Conservation (phyloP, 2,888 invertebrate genomes). For the Lepidocyrtinus sp. region DNA sequence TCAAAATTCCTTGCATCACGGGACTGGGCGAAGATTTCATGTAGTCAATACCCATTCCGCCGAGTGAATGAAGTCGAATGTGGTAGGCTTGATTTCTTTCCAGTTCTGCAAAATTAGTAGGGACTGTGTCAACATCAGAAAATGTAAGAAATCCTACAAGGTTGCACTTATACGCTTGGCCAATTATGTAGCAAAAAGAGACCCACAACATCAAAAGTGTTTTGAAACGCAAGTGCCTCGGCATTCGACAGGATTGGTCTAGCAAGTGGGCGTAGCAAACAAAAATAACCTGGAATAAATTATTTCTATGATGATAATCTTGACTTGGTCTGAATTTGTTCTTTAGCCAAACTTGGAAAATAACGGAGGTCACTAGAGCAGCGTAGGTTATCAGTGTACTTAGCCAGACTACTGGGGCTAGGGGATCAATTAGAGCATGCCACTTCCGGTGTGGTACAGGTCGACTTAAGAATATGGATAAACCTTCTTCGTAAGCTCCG, state of each 20-base stretch:
- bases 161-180: conserved; percentile 34
- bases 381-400: too few species aligned
- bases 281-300: too few species aligned
- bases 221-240: background rate
- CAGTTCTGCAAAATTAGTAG: conserved; percentile 20
- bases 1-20: conserved; percentile 17
- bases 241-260: conserved; percentile 14
- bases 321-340: too few species aligned
- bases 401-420: conserved; percentile 33
- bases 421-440: conserved; percentile 33
- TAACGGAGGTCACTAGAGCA: too few species aligned
- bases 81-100: background rate
- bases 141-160: conserved; percentile 36
- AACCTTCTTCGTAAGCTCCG: background rate
- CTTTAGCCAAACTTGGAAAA: too few species aligned
- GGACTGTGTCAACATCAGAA: conserved; percentile 11
- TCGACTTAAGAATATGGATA: background rate
- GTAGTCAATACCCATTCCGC: conserved; percentile 32
- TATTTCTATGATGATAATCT: too few species aligned
- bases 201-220: conserved; percentile 17
- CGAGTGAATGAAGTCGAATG: conserved; percentile 12
- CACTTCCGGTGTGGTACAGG: conserved; percentile 2
- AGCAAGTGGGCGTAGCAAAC: conserved; percentile 19
- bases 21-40: conserved; percentile 20
- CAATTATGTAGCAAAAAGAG: conserved; percentile 40